Conservation (phyloP, 2,888 invertebrate species). For the Acanthosepion esculentum region DNA sequence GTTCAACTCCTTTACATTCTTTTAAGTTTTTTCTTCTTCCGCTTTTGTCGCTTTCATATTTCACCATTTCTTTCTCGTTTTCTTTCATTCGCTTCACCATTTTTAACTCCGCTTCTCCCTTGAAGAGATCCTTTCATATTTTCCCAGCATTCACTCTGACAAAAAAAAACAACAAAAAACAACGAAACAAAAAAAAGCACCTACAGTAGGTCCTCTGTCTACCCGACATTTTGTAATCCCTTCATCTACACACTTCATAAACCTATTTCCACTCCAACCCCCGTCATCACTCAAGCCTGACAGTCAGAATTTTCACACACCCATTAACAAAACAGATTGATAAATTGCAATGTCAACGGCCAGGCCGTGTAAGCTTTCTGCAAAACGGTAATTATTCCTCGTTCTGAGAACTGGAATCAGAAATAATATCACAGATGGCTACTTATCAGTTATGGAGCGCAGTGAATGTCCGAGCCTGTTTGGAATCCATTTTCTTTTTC, state of each 20-base stretch:
- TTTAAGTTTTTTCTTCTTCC: neutral
- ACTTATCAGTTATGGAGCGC: neutral
- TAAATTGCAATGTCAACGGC: neutral
- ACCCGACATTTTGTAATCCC: no score
- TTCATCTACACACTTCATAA: no score
- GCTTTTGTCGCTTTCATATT: neutral
- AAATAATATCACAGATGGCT: neutral
- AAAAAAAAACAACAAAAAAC: no score
- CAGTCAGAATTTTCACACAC: no score
- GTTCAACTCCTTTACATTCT: neutral
- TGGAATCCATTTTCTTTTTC: neutral
- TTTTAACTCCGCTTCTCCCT: no score
- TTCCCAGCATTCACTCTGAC: no score
- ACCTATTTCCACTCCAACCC: no score
- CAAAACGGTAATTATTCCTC: neutral
- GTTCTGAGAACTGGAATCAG: neutral
- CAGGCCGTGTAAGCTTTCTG: neutral
- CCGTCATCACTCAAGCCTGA: no score
- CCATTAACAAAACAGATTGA: neutral
- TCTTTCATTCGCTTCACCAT: neutral
- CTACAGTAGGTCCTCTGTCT: no score
- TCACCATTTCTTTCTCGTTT: rapidly evolving
- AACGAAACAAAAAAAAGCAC: no score
- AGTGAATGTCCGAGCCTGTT: neutral
- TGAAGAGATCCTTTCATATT: no score